phyloP scores from a whole-genome alignment of 64 coral and sea anemone genomes.

The Dendronephthya gigantea region DNA sequence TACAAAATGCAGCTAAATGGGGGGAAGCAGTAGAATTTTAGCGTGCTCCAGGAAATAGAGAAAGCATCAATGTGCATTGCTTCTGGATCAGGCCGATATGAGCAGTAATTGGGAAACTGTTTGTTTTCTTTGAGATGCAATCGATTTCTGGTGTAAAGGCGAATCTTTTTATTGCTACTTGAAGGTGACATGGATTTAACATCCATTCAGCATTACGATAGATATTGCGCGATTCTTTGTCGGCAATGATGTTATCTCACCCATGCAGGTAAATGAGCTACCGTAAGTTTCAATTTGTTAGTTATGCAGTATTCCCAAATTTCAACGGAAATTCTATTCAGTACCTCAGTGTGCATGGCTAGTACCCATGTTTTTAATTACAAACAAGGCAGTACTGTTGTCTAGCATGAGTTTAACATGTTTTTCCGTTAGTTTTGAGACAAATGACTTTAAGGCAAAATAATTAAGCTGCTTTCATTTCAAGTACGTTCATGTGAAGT shows the following conservation, averaged over 20 bases:
- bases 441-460: conserved; percentile 32
- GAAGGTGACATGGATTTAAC: background rate
- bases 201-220: background rate
- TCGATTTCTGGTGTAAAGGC: no score
- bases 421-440: background rate
- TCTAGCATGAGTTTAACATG: conserved; percentile 46
- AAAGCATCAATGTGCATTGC: background rate
- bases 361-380: conserved; percentile 42
- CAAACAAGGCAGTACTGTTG: conserved; percentile 39
- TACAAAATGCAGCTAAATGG: background rate
- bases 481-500: conserved; percentile 44
- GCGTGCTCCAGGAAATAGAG: background rate
- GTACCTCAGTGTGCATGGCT: conserved; percentile 4
- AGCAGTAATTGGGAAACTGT: background rate
- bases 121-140: no score
- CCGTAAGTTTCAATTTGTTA: conserved; percentile 26
- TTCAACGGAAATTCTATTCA: background rate
- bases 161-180: background rate
- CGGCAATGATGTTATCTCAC: background rate
- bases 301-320: conserved; percentile 30
- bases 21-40: background rate
- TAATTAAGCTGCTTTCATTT: conserved; percentile 37
- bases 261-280: conserved; percentile 42
- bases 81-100: background rate
- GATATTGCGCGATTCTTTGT: background rate